Evolutionary conservation across 2,888 invertebrate genomes (phyloP), one percentile per base, ranked within the genome.

Genomic region (Ceramica pisi): DNA sequence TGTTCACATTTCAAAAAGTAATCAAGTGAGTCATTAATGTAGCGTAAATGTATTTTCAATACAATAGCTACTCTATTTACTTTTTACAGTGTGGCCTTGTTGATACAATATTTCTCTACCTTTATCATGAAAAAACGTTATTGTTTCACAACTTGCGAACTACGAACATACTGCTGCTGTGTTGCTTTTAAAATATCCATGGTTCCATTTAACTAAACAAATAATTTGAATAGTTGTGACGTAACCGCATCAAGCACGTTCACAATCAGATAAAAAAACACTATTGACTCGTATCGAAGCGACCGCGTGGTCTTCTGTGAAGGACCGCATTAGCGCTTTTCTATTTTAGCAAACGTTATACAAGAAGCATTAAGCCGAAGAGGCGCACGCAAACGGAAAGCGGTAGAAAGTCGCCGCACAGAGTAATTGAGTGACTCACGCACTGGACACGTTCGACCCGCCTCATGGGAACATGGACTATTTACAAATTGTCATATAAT

Each of bases 321-420:
- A 90, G 90, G 89, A 90, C 84, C 73, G 79, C 81, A 86, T 89
- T 89, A 88, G 81, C 87, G 85, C 89, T 92, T 94, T 94, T 94
- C 94, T 93, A 93, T 94, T 94, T 94, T 93, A 93, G 90, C 92
- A 87, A 90, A 87, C 75, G 88, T 94, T 94, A 93, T 92, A 92
- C 93, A 94, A 94, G 90, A 89, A 84, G 83, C 84, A 87, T 89
- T 90, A 86, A 86, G 83, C 84, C 85, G 84, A 89, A 90, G 89
- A 92, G 86, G 84, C 83, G 84, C 92, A 91, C 85, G 90, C 91
- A 88, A 91, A 87, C 87, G 86, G 85, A 85, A 87, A 88, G 87
- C 86, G 80, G 88, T 95, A 94, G 95, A 95, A 94, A 95, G 94
- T 93, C 89, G 82, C 80, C 86, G 82, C 71, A 77, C 71, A 81